phyloP scores from a whole-genome alignment of 1,140 invertebrate genomes.

The Cyphomyrmex costatus region DNA sequence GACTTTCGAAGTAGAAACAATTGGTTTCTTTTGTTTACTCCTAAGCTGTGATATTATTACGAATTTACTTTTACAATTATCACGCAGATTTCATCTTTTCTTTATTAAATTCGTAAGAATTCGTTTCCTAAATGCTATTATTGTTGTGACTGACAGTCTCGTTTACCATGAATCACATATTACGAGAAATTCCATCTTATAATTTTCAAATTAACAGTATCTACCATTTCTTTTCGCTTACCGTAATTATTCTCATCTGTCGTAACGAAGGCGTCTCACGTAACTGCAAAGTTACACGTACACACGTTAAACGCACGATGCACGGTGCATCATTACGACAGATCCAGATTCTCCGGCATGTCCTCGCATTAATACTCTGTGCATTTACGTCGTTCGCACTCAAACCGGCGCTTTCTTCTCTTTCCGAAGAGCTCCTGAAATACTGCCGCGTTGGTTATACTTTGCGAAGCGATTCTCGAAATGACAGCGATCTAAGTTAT shows the following conservation, averaged over 20 bases:
- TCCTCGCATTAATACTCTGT: conserved; percentile 38
- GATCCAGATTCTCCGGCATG: conserved; percentile 41
- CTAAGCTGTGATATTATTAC: neutral
- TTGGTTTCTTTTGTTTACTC: conserved; percentile 13
- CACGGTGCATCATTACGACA: conserved; percentile 42
- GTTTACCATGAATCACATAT: neutral
- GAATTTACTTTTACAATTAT: conserved; percentile 40
- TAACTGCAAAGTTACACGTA: conserved; percentile 39
- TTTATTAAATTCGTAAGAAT: conserved; percentile 8
- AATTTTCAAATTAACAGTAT: neutral
- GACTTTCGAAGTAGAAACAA: neutral
- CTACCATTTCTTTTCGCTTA: neutral
- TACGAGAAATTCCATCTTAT: neutral
- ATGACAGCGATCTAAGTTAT: conserved; percentile 25
- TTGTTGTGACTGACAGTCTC: neutral
- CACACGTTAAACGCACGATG: conserved; percentile 30
- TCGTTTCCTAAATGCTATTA: conserved; percentile 3
- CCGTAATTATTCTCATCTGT: conserved; percentile 32
- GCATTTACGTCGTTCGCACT: conserved; percentile 35
- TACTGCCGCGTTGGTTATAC: conserved; percentile 36
- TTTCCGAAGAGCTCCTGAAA: conserved; percentile 38
- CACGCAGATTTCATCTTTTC: neutral
- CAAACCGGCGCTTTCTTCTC: conserved; percentile 17
- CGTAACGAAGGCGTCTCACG: conserved; percentile 6
- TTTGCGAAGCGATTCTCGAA: conserved; percentile 44